These are phyloP conservation scores for Mongoloraphidia duomilia DNA, from an alignment of 2,888 invertebrate species.

Conservation along the genomic window DNA sequence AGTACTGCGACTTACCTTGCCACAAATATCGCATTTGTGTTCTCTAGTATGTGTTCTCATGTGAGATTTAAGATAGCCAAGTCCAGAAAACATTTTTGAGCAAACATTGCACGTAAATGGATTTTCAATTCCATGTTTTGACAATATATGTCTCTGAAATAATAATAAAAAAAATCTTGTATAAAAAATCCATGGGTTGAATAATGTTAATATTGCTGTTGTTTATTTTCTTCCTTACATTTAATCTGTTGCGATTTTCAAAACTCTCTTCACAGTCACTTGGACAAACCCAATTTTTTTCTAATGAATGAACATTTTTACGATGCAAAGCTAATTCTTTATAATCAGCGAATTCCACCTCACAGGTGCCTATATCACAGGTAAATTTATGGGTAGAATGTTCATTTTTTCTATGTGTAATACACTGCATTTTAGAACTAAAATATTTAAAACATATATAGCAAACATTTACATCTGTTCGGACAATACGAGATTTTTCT, in stretches of 20 bases:
- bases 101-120: slow-evolving; percentile 5
- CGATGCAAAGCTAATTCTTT: not conserved
- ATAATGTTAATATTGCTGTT: not conserved
- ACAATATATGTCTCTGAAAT: slow-evolving; percentile 5
- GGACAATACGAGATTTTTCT: no score
- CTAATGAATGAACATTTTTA: slow-evolving; percentile 3
- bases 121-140: slow-evolving; percentile 1
- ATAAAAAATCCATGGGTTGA: no score
- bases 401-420: not conserved
- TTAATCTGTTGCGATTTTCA: not conserved
- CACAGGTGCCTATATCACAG: slow-evolving; percentile 1
- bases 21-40: slow-evolving; percentile 7
- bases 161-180: not conserved
- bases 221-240: not conserved
- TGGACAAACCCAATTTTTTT: slow-evolving; percentile 1
- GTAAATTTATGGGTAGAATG: slow-evolving; percentile 2
- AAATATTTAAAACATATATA: slow-evolving; percentile 2
- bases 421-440: not conserved
- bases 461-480: not conserved
- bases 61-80: slow-evolving; percentile 2
- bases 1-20: not conserved
- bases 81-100: slow-evolving; percentile 4
- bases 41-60: slow-evolving; percentile 4
- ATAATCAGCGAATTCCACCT: slow-evolving; percentile 2
- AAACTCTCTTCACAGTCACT: slow-evolving; percentile 1